These are phyloP conservation scores for Steinernema carpocapsae DNA, from an alignment of 2,888 invertebrate genomes.

Conservation along the genomic window DNA sequence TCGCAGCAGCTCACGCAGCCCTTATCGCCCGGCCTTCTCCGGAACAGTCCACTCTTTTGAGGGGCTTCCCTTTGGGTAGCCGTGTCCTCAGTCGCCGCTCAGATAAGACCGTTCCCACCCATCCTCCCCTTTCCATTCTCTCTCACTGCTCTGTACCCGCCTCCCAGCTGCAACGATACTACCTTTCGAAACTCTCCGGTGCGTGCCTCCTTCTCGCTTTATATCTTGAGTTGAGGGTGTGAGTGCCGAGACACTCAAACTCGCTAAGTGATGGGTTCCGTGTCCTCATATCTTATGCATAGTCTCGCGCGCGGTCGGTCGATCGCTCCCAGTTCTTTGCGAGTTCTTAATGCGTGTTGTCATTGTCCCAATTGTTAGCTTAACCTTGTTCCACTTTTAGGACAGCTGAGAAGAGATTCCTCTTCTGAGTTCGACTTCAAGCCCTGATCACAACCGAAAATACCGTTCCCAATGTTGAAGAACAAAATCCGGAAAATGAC, in stretches of 20 bases:
- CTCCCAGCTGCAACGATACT: too few relatives aligned
- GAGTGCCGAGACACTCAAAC: slow-evolving; percentile 13
- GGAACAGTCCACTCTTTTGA: neutral
- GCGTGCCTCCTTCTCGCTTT: too few relatives aligned
- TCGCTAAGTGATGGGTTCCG: slow-evolving; percentile 19
- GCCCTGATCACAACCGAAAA: neutral
- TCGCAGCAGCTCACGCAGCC: neutral
- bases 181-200: too few relatives aligned
- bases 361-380: too few relatives aligned
- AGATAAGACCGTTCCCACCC: too few relatives aligned
- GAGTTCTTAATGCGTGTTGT: too few relatives aligned
- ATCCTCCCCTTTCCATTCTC: too few relatives aligned
- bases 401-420: slow-evolving; percentile 15
- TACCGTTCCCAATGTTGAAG: slow-evolving; percentile 13
- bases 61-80: slow-evolving; percentile 6
- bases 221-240: too few relatives aligned
- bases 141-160: too few relatives aligned
- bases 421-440: slow-evolving; percentile 30
- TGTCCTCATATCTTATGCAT: slow-evolving; percentile 26
- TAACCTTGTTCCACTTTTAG: slow-evolving; percentile 28
- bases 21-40: neutral
- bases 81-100: neutral
- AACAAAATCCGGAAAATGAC: slow-evolving; percentile 31
- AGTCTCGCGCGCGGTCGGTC: slow-evolving; percentile 21
- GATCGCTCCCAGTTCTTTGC: neutral